Evolutionary conservation across 2,113 vertebrate species (phyloP).

Genomic region (Galbula dea): DNA sequence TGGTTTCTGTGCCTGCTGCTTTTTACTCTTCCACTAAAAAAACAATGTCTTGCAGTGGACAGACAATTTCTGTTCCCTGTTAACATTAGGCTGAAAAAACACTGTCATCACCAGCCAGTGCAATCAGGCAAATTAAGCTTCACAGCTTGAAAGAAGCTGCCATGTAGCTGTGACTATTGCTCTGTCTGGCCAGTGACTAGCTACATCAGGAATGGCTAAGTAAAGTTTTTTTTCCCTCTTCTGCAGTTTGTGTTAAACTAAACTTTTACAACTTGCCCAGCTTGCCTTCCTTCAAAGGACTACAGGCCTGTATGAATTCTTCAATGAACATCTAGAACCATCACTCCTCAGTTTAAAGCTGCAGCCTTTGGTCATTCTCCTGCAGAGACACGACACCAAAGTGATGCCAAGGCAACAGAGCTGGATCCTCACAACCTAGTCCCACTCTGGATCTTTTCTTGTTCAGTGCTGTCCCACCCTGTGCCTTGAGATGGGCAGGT

Average conservation of each 20-base stretch:
- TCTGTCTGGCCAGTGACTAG: neutral
- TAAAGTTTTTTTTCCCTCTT: neutral
- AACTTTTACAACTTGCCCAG: neutral
- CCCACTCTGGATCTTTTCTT: neutral
- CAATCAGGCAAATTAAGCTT: neutral
- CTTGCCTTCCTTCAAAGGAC: neutral
- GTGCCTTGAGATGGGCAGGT: neutral
- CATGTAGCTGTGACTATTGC: neutral
- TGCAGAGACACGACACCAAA: neutral
- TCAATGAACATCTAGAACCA: neutral
- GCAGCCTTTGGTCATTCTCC: neutral
- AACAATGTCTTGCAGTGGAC: neutral
- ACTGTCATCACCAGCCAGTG: neutral
- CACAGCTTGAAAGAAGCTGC: neutral
- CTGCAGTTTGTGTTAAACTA: neutral
- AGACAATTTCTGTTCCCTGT: neutral
- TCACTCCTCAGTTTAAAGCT: neutral
- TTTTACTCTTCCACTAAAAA: neutral
- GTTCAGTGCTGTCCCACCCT: neutral
- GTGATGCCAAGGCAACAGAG: fast-evolving
- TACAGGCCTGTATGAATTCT: neutral
- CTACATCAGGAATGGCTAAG: neutral
- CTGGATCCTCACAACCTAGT: neutral
- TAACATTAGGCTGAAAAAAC: neutral
- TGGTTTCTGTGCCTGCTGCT: neutral